Evolutionary conservation across 2,888 invertebrate genomes (phyloP).

Genomic region (Ennomos quercinarius): DNA sequence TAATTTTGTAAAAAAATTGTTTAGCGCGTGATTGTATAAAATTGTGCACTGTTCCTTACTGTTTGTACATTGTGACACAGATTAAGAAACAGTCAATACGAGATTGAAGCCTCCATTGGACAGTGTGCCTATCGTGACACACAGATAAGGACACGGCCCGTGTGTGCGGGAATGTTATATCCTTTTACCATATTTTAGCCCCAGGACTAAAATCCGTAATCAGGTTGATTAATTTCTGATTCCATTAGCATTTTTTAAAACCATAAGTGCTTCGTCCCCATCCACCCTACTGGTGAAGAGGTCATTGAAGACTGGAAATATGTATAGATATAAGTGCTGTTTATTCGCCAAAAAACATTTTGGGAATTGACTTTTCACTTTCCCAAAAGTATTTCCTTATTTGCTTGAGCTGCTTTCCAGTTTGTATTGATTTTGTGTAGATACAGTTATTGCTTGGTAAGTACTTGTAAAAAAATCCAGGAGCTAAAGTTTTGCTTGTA

Average conservation of each 20-base stretch:
- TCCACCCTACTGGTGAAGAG: too few species aligned
- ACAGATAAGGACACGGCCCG: slow-evolving; percentile 51
- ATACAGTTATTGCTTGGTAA: slow-evolving; percentile 10
- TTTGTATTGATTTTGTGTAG: slow-evolving; percentile 1
- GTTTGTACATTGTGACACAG: slow-evolving; percentile 12
- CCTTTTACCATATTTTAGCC: slow-evolving; percentile 58
- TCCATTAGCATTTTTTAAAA: slow-evolving; percentile 6
- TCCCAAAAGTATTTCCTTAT: slow-evolving; percentile 21
- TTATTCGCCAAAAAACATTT: slow-evolving; percentile 11
- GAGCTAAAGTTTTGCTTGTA: slow-evolving; percentile 3
- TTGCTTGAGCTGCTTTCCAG: slow-evolving; percentile 12
- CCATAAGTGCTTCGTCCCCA: slow-evolving; percentile 5
- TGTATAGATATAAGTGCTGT: slow-evolving; percentile 5
- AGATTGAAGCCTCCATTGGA: slow-evolving; percentile 53
- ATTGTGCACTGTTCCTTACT: slow-evolving; percentile 13
- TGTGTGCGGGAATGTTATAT: slow-evolving; percentile 49
- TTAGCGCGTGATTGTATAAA: neutral
- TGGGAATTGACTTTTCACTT: neutral
- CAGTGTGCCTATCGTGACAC: slow-evolving; percentile 50
- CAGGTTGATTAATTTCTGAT: slow-evolving; percentile 19
- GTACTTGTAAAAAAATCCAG: neutral
- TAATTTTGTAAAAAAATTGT: neutral
- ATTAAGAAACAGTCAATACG: slow-evolving; percentile 16
- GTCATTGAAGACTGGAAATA: too few species aligned
- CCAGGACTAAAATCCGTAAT: slow-evolving; percentile 40